phyloP scores from a whole-genome alignment of 2,888 invertebrate genomes.

The Drosophila paranaensis region DNA sequence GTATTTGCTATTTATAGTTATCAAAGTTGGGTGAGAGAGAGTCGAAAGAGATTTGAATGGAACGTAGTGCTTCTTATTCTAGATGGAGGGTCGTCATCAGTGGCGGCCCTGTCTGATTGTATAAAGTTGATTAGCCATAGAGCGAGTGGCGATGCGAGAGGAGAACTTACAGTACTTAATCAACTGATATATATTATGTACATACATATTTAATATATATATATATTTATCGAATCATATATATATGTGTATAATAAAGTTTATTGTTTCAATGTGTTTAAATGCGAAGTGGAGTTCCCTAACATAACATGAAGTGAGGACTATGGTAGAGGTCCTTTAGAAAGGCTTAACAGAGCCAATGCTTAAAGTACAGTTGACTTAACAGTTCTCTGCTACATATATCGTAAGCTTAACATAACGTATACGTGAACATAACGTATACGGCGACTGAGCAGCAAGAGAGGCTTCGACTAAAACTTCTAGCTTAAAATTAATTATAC shows the following conservation, averaged over 20 bases:
- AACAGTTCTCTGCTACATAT: no score
- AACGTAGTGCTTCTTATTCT: conserved; percentile 46
- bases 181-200: conserved; percentile 29
- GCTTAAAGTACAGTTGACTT: no score
- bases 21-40: conserved; percentile 14
- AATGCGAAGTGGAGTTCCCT: conserved; percentile 10
- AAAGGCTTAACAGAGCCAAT: no score
- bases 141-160: conserved; percentile 9
- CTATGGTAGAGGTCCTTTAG: not conserved
- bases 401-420: not conserved
- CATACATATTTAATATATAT: conserved; percentile 22
- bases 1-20: conserved; percentile 49
- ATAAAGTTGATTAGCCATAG: conserved; percentile 58
- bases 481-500: not conserved
- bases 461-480: conserved; percentile 3
- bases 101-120: conserved; percentile 56
- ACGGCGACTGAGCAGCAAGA: not conserved
- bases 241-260: conserved; percentile 70
- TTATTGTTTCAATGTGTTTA: conserved; percentile 71
- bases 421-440: not conserved
- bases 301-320: not conserved
- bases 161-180: conserved; percentile 17
- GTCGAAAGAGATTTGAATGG: conserved; percentile 13
- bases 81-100: conserved; percentile 19
- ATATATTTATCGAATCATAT: conserved; percentile 62